phyloP scores from a whole-genome alignment of 2,888 invertebrate species.

The Drosophila subquinaria region DNA sequence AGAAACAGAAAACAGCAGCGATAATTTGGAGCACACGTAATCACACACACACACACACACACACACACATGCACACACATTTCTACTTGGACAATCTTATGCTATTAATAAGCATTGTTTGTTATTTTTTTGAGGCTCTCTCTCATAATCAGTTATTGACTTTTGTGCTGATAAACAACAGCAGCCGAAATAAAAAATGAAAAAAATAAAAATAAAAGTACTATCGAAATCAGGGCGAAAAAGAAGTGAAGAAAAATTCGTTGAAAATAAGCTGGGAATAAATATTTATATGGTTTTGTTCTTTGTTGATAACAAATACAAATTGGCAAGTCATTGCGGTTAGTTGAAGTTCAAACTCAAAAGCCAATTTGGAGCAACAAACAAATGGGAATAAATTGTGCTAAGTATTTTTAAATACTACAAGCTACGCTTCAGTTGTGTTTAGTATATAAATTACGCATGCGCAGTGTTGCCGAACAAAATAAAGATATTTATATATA shows the following conservation, averaged over 20 bases:
- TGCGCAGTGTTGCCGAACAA: slow-evolving; percentile 30
- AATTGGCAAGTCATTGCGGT: slow-evolving; percentile 57
- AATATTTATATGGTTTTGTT: slow-evolving; percentile 34
- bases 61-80: background rate
- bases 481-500: background rate
- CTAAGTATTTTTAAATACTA: background rate
- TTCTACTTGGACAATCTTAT: slow-evolving; percentile 9
- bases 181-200: slow-evolving; percentile 12
- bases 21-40: slow-evolving; percentile 39
- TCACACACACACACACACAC: slow-evolving; percentile 9
- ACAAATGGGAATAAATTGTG: slow-evolving; percentile 14
- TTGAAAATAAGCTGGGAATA: slow-evolving; percentile 15
- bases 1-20: slow-evolving; percentile 8
- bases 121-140: slow-evolving; percentile 28
- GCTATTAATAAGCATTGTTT: slow-evolving; percentile 63
- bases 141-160: slow-evolving; percentile 75
- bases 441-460: slow-evolving; percentile 12
- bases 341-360: slow-evolving; percentile 18
- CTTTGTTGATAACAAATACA: slow-evolving; percentile 51
- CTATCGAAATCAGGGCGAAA: slow-evolving; percentile 35
- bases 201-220: slow-evolving; percentile 6
- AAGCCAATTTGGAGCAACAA: slow-evolving; percentile 51
- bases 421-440: background rate
- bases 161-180: slow-evolving; percentile 60
- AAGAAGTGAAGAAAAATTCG: slow-evolving; percentile 8